These are phyloP conservation scores for Pachydiplax longipennis DNA, from an alignment of 2,888 invertebrate species.

Conservation along the genomic window DNA sequence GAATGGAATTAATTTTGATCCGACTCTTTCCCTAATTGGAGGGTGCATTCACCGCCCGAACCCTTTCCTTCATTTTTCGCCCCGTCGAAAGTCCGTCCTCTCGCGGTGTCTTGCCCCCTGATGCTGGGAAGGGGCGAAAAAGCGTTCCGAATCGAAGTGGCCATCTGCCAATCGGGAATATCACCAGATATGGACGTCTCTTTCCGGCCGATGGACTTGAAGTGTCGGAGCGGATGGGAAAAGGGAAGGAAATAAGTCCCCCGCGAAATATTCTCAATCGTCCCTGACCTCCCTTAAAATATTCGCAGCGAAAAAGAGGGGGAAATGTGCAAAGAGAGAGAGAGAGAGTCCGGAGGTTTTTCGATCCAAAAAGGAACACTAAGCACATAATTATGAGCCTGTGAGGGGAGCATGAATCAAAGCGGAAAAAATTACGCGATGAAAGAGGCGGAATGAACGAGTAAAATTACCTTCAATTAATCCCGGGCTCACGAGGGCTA, in stretches of 20 bases:
- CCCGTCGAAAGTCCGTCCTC: neutral
- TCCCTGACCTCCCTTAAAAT: neutral
- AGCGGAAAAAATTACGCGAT: neutral
- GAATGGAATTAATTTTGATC: neutral
- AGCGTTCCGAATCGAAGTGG: neutral
- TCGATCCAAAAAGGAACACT: neutral
- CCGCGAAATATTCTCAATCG: neutral
- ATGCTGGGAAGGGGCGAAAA: neutral
- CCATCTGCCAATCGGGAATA: neutral
- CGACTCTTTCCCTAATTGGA: neutral
- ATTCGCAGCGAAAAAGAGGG: neutral
- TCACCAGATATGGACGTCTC: neutral
- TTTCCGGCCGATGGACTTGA: neutral
- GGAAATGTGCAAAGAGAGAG: neutral
- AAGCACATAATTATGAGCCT: neutral
- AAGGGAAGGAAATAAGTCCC: neutral
- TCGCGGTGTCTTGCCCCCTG: neutral
- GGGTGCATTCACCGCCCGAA: neutral
- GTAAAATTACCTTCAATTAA: conserved; percentile 20
- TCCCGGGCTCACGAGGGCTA: neutral
- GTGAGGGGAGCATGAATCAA: neutral
- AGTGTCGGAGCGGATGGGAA: neutral
- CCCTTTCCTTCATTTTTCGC: neutral
- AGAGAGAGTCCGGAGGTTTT: neutral
- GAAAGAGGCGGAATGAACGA: conserved; percentile 3